phyloP scores from a whole-genome alignment of 2,888 invertebrate genomes.

The Napeogenes sylphis region DNA sequence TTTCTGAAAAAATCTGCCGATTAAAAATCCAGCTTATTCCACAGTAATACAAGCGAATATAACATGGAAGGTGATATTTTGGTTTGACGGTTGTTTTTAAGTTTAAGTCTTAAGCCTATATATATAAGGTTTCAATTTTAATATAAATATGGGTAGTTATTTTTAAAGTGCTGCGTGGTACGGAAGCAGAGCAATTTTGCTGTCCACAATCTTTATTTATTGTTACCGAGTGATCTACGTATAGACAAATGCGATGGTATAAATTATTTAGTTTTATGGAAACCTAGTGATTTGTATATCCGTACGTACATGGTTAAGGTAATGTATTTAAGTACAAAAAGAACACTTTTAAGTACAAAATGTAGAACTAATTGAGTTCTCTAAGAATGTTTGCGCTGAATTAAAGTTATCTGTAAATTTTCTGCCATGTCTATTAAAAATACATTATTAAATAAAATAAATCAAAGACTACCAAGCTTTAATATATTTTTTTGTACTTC shows the following conservation, averaged over 20 bases:
- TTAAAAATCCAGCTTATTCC: slow-evolving; percentile 49
- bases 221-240: slow-evolving; percentile 62
- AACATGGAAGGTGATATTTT: slow-evolving; percentile 39
- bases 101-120: slow-evolving; percentile 34
- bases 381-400: neutral
- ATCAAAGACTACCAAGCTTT: too few relatives aligned
- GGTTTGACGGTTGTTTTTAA: slow-evolving; percentile 29
- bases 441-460: neutral
- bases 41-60: slow-evolving; percentile 52
- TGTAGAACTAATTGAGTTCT: slow-evolving; percentile 1
- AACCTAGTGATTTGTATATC: slow-evolving; percentile 33
- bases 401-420: neutral
- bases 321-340: too few relatives aligned
- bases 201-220: slow-evolving; percentile 59
- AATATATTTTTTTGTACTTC: too few relatives aligned
- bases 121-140: slow-evolving; percentile 36
- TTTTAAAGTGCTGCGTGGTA: slow-evolving; percentile 46
- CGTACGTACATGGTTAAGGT: neutral
- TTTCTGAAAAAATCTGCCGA: slow-evolving; percentile 30
- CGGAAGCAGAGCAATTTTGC: slow-evolving; percentile 64
- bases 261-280: slow-evolving; percentile 41
- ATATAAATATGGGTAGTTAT: slow-evolving; percentile 24
- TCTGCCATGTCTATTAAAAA: neutral
- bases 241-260: slow-evolving; percentile 57
- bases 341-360: slow-evolving; percentile 1